These are phyloP conservation scores for Octopus sinensis DNA, from an alignment of 1,140 invertebrate genomes.

Conservation along the genomic window DNA sequence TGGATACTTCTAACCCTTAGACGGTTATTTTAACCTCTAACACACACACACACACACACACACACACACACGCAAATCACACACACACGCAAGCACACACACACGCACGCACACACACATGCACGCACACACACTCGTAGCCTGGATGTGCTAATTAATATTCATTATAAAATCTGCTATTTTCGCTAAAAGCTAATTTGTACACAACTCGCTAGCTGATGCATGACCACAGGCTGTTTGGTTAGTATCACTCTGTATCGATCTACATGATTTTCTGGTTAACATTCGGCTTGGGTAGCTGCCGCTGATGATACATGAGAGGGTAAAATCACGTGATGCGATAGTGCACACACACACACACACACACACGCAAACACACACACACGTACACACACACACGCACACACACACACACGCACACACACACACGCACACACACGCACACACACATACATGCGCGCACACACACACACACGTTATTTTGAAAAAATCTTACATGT, in stretches of 20 bases:
- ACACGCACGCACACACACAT: neutral
- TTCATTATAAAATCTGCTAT: neutral
- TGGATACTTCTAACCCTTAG: no score
- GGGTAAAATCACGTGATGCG: no score
- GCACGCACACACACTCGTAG: neutral
- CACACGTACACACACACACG: constrained; percentile 20
- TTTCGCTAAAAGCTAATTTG: no score
- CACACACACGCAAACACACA: constrained; percentile 5
- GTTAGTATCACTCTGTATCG: no score
- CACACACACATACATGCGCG: neutral
- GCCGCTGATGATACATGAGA: no score
- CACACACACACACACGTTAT: neutral
- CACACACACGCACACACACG: neutral
- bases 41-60: neutral
- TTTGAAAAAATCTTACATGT: neutral
- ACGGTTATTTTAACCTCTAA: neutral
- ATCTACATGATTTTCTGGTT: no score
- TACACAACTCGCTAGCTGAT: no score
- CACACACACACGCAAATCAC: neutral
- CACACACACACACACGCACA: constrained; percentile 14
- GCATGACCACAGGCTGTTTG: no score
- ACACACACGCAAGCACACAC: neutral
- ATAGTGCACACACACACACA: neutral
- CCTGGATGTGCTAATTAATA: neutral
- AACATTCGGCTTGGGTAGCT: no score